Evolutionary conservation across 2,113 vertebrate genomes (phyloP), one percentile per base, ranked within the genome.

Genomic region (Chascanopsetta lugubris): DNA sequence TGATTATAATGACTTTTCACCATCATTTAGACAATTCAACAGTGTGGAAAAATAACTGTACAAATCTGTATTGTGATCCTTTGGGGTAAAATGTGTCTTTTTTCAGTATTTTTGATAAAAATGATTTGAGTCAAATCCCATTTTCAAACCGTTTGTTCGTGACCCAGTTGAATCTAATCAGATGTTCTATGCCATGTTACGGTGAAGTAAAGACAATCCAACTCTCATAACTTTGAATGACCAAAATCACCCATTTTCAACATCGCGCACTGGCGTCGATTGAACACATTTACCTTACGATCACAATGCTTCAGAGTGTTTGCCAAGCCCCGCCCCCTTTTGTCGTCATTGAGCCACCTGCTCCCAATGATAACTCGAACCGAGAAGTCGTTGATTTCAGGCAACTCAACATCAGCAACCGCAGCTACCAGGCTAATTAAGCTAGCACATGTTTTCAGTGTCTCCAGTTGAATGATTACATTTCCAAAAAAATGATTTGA

Each of bases 161-260:
- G 64, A 77, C 66, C 75, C 11, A 72, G 61, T 79, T 57, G 43
- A 84, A 82, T 86, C 72, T 80, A 87, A 84, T 82, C 78, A 83
- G 12, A 67, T 75, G 78, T 80, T 87, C 72, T 85, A 89, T 87
- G 84, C 79, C 84, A 82, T 60, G 61, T 43, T 78, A 63, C 42
- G 40, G 64, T 76, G 46, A 83, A 82, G 78, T 84, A 80, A 87
- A 85, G 89, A 91, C 89, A 91, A 91, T 90, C 89, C 82, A 81
- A 88, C 63, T 75, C 27, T 64, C 75, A 61, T 62, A 78, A 75
- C 69, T 59, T 59, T 80, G 61, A 81, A 84, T 72, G 82, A 86
- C 85, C 85, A 88, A 86, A 87, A 89, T 70, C 64, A 51, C 4
- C 53, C 40, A 43, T n/a, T n/a, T n/a, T n/a, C 53, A 42, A 45